Base-by-base conservation (phyloP, 2,888 invertebrate species). In the Hypselothyrea guttata region DNA sequence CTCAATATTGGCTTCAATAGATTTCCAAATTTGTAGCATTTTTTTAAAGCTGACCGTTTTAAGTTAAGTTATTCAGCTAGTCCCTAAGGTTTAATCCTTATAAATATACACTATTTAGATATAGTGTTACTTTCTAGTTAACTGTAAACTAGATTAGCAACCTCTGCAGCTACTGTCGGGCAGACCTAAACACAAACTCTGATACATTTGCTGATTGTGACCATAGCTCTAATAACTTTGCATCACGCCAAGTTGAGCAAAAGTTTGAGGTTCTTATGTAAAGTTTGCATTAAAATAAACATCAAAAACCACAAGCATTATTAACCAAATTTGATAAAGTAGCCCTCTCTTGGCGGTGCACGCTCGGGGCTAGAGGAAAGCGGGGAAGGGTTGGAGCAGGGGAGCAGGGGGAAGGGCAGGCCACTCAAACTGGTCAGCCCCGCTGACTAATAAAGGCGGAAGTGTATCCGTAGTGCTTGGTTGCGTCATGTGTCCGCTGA, bases 401-500 rank as follows among this genome's bases (percentile, higher is more conserved):
- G 11, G 9, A 8, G 18, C n/a, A 7, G 9, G 22, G 12, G 31
- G 16, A 0, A 34, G 16, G 7, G 49, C 62, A 12, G 7, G 49
- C 62, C 72, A 55, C 56, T 72, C 52, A 52, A 51, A 71, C 42
- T 65, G 77, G 78, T 57, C 71, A 74, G 54, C 55, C 52, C 42
- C 44, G 55, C 60, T 58, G 67, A 71, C 49, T 61, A 65, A 70
- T 65, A 70, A 38, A 44, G 61, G 38, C 42, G 48, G 56, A 41
- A 48, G 41, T 44, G 54, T 56, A 55, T 60, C 56, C 60, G 34
- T 15, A 47, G 57, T 41, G 34, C 40, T 68, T 40, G 62, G 38
- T 82, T 81, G 70, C 79, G 83, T 79, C 83, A 84, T 78, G 77
- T 84, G 65, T 63, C 58, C 56, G 53, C 30, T 33, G 34, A 18